Evolutionary conservation across 2,113 vertebrate genomes (phyloP), one percentile per base, ranked within the genome.

Genomic region (Callipepla squamata): DNA sequence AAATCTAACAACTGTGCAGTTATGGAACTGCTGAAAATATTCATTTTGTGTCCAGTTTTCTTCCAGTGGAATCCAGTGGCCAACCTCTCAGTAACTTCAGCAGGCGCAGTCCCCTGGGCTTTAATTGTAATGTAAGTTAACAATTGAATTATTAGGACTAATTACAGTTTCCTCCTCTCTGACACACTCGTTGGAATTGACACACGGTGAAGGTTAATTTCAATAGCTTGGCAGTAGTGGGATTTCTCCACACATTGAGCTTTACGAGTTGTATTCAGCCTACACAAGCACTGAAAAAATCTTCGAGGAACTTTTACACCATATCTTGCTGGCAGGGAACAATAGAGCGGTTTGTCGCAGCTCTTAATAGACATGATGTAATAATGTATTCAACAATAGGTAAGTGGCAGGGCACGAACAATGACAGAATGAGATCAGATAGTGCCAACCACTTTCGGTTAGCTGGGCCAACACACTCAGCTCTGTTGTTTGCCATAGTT

Each of bases 301-400:
- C 80, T 75, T 92, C 3, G 13, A 95, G 94, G 91, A 89, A 61
- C 78, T 67, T 80, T 87, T 53, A 55, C 83, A 62, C 40, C 40
- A 4, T 30, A 30, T 57, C 70, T 87, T 9, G 26, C 6, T 79
- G 90, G 89, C 92, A 94, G 5, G 65, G 86, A 93, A 18, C 62
- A 70, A 66, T 3, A 79, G 88, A 93, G 89, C 86, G 72, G 79
- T 91, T 92, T 94, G 93, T 81, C 32, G 86, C 68, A 44, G 90
- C 81, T 34, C 65, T 77, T 92, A 90, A 86, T 48, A 90, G 93
- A 74, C 76, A 2, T 92, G 94, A 95, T 59, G 89, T 95, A 85
- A 85, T 55, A 81, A 73, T 19, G 77, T 2, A 14, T 55, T 89
- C 75, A 84, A 69, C 93, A 79, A 93, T 14, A 79, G 93, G 79